A percentile compares a stretch with the other conserved stretches of the same genome.
phyloP scores from a whole-genome alignment of 2,113 vertebrate species.

The Chinchilla lanigera region DNA sequence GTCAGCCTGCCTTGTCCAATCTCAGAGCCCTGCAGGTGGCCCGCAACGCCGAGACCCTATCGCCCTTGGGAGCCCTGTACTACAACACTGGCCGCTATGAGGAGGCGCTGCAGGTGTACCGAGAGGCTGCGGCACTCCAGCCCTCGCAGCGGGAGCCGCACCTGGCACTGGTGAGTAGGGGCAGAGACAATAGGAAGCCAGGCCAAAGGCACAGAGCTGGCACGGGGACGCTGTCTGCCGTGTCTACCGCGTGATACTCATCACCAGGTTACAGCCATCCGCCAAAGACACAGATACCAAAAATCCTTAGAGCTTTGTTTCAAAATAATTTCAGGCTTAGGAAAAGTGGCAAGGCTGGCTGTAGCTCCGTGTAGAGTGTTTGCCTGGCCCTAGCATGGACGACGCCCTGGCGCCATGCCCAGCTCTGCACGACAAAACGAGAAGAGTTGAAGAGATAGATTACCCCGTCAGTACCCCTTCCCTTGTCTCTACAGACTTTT shows the following conservation, averaged over 20 bases:
- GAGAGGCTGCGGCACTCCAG: constrained; percentile 90
- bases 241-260: background rate
- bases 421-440: background rate
- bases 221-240: accelerated
- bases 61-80: constrained; percentile 95
- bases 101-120: constrained; percentile 94
- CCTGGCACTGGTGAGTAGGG: constrained; percentile 92
- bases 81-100: constrained; percentile 96
- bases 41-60: constrained; percentile 92
- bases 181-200: background rate
- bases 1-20: background rate
- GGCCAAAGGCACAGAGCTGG: background rate
- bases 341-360: background rate
- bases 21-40: constrained; percentile 93
- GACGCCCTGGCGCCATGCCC: background rate
- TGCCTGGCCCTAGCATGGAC: background rate
- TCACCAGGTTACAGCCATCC: background rate
- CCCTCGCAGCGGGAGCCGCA: constrained; percentile 92
- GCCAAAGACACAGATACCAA: background rate
- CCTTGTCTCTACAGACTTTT: background rate
- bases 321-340: background rate
- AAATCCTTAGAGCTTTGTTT: background rate
- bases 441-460: background rate
- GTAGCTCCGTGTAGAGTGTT: background rate
- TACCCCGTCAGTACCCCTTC: background rate